Conservation (phyloP, 2,113 vertebrate species). For the Recurvirostra avosetta region DNA sequence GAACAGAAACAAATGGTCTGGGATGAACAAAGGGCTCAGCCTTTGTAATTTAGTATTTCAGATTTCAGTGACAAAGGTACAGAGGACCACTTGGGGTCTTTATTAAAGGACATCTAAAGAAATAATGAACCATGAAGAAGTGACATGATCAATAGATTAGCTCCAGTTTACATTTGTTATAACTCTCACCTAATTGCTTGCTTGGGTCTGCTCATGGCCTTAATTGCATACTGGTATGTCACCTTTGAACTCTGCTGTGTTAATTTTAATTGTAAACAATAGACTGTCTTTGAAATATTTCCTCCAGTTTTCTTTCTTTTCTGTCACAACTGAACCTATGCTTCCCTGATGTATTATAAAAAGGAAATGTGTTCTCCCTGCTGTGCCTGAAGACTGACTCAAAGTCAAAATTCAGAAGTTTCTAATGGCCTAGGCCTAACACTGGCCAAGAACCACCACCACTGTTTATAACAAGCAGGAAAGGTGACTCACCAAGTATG, state of each 20-base stretch:
- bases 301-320: neutral
- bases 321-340: neutral
- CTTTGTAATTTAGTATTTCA: neutral
- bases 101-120: neutral
- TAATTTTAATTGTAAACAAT: constrained; percentile 57
- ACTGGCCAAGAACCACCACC: neutral
- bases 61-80: neutral
- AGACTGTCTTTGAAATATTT: constrained; percentile 26
- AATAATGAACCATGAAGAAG: neutral
- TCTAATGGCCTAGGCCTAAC: neutral
- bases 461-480: neutral
- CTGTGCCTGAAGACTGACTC: neutral
- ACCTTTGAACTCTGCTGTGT: constrained; percentile 52
- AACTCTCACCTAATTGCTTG: constrained; percentile 46
- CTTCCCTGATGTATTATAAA: neutral
- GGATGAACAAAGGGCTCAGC: neutral
- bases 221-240: constrained; percentile 39
- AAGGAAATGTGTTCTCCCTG: neutral
- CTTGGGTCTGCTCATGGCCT: neutral
- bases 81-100: neutral
- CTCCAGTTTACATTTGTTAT: constrained; percentile 40
- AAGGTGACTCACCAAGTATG: neutral
- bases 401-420: neutral
- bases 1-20: neutral
- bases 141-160: constrained; percentile 22